Conservation (phyloP, 2,888 invertebrate species). For the Sarcophaga caerulescens region DNA sequence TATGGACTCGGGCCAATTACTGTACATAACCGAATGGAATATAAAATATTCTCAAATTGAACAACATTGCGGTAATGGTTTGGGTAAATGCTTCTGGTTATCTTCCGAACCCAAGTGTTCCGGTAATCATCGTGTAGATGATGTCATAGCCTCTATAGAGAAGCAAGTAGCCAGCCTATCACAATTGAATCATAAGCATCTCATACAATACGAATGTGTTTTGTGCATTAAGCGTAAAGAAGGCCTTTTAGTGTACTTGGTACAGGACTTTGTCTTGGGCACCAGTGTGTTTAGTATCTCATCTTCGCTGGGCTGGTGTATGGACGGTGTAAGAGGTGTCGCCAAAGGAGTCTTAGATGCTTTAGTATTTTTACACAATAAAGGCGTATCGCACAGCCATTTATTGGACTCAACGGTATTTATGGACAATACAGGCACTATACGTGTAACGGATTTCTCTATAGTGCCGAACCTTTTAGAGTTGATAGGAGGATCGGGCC, state of each 20-base stretch:
- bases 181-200: slow-evolving; percentile 86
- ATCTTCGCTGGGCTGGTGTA: slow-evolving; percentile 79
- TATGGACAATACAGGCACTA: slow-evolving; percentile 85
- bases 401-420: slow-evolving; percentile 89
- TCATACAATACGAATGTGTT: slow-evolving; percentile 90
- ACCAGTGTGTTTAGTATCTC: slow-evolving; percentile 79
- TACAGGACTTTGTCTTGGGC: slow-evolving; percentile 85
- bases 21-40: slow-evolving; percentile 90
- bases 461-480: slow-evolving; percentile 79
- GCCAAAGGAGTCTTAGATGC: slow-evolving; percentile 88
- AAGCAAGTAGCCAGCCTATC: slow-evolving; percentile 89
- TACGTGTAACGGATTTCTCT: slow-evolving; percentile 80
- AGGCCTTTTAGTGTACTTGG: slow-evolving; percentile 85
- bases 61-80: slow-evolving; percentile 76
- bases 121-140: slow-evolving; percentile 79
- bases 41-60: slow-evolving; percentile 82
- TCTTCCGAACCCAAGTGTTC: slow-evolving; percentile 76
- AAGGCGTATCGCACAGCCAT: slow-evolving; percentile 91
- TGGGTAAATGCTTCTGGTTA: slow-evolving; percentile 77
- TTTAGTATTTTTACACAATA: slow-evolving; percentile 89
- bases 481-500: slow-evolving; percentile 75
- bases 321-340: slow-evolving; percentile 82
- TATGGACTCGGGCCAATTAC: slow-evolving; percentile 86
- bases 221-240: slow-evolving; percentile 85
- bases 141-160: slow-evolving; percentile 83